These are phyloP conservation scores for Micrastur ruficollis DNA, from an alignment of 2,797 vertebrate genomes.

Conservation along the genomic window DNA sequence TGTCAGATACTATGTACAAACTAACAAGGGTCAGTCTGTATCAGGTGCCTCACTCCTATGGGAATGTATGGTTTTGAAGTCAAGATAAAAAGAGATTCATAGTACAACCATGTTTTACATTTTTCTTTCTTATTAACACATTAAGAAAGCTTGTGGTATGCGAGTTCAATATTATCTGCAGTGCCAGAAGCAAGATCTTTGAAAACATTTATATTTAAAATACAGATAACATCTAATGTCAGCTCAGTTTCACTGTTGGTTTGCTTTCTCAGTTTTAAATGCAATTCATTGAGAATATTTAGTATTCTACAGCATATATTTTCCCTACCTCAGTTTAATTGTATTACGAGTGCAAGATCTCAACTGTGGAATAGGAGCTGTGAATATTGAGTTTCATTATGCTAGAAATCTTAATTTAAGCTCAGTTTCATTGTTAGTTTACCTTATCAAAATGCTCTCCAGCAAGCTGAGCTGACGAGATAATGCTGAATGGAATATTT, in stretches of 20 bases:
- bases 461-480: conserved; percentile 56
- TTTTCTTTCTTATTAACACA: not conserved
- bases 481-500: conserved; percentile 49
- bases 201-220: not conserved
- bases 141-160: not conserved
- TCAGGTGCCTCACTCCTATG: not conserved
- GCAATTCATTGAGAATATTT: not conserved
- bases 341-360: not conserved
- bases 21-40: not conserved
- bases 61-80: not conserved
- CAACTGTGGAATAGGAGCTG: not conserved
- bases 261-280: not conserved
- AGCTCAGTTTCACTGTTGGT: not conserved
- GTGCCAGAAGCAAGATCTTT: not conserved
- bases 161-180: not conserved
- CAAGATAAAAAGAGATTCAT: not conserved
- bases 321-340: not conserved
- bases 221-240: not conserved
- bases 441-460: conserved; percentile 32
- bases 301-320: not conserved
- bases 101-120: not conserved
- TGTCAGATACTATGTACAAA: not conserved
- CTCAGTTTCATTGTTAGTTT: conserved; percentile 39
- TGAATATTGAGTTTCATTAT: conserved; percentile 4
- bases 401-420: conserved; percentile 54